Conservation (phyloP, 1,140 invertebrate genomes). For the Tenebrio molitor region DNA sequence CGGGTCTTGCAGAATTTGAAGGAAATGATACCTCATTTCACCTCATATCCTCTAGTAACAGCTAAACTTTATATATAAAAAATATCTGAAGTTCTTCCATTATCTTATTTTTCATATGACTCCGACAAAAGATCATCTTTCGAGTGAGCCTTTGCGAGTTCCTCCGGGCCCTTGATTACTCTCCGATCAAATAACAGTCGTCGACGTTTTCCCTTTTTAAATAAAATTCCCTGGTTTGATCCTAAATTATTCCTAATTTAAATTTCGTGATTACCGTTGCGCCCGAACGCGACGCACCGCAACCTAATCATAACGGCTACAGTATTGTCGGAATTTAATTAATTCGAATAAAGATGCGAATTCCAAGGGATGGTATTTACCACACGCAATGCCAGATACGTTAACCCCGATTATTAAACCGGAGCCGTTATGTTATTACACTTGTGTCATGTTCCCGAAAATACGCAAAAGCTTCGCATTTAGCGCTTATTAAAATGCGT, state of each 20-base stretch:
- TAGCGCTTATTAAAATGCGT: no score
- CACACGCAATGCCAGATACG: constrained; percentile 17
- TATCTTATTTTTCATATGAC: neutral
- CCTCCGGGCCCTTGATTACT: neutral
- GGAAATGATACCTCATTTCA: neutral
- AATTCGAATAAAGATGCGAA: constrained; percentile 22
- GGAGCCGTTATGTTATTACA: no score
- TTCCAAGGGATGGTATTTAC: constrained; percentile 19
- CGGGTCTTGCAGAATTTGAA: neutral
- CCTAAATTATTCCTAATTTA: no score
- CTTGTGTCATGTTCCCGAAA: no score
- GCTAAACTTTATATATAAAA: neutral
- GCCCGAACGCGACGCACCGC: no score
- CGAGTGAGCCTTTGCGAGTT: neutral
- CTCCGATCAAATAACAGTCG: neutral
- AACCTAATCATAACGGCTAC: no score
- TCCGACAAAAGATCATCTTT: neutral
- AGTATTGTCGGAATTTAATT: constrained; percentile 21
- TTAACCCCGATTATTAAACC: constrained; percentile 11
- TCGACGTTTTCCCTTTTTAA: no score
- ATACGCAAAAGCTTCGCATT: no score
- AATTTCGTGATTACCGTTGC: no score
- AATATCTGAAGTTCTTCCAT: neutral
- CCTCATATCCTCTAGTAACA: neutral
- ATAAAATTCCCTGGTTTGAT: no score